Evolutionary conservation across 2,113 vertebrate genomes (phyloP).

Genomic region (Mormoops blainvillei): DNA sequence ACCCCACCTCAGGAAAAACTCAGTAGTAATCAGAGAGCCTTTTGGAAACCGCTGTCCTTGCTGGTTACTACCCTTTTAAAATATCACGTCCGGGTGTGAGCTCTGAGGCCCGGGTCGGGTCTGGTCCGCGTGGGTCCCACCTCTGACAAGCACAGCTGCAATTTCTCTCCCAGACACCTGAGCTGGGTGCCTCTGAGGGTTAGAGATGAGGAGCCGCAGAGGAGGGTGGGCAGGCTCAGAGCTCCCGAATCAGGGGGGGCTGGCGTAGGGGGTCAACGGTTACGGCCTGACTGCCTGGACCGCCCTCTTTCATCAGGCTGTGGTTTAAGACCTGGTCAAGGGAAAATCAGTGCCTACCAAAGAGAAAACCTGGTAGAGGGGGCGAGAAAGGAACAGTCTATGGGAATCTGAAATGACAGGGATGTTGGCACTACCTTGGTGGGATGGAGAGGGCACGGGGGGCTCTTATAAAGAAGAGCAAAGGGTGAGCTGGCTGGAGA

Average conservation of each 20-base stretch:
- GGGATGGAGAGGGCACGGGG: neutral
- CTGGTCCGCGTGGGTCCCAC: neutral
- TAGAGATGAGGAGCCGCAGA: neutral
- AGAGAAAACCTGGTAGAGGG: neutral
- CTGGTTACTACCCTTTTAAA: neutral
- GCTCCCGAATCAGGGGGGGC: neutral
- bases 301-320: neutral
- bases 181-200: neutral
- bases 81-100: neutral
- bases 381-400: neutral
- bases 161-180: neutral
- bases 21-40: neutral
- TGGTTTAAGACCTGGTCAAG: neutral
- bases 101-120: neutral
- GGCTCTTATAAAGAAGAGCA: neutral
- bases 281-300: no score
- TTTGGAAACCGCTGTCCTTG: neutral
- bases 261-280: neutral
- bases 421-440: neutral
- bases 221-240: neutral
- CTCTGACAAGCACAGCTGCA: neutral
- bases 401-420: neutral
- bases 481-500: neutral
- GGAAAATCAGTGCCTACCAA: neutral
- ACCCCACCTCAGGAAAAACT: neutral